Evolutionary conservation across 1,140 invertebrate species (phyloP), one percentile per base, ranked within the genome.

Genomic region (Lucilia cuprina): DNA sequence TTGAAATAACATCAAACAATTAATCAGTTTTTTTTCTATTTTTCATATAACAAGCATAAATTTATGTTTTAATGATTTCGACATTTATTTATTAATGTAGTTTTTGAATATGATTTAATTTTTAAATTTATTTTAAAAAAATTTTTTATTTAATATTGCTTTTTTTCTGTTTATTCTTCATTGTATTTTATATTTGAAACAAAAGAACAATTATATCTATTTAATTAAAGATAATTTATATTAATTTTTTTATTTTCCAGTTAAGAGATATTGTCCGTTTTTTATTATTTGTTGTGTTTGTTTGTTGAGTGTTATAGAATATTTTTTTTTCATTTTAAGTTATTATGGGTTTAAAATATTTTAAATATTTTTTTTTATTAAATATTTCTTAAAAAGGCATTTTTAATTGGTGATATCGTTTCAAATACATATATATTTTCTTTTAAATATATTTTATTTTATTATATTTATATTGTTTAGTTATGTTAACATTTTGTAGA

Each of bases 381-480:
- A 17, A 35, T 77, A 35, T 78, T 80, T 80, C n/a, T 80, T 80
- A 49, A 17, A 80, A 80, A 80, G 77, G 77, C 77, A 80, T 80
- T 80, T 80, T 50, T 21, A 80, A 80, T 80, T 80, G 77, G 77
- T 80, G 77, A 80, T 80, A 80, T 70, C 65, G 65, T 70, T 70
- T 70, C 65, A 70, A 70, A 70, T 70, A 70, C 21, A n/a, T n/a
- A n/a, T n/a, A n/a, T n/a, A n/a, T n/a, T 21, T 70, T 19, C 4
- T 70, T 21, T n/a, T 25, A n/a, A 10, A 60, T 60, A 17, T 60
- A n/a, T 60, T 60, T 60, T n/a, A 60, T 14, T 60, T 60, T 17
- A n/a, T 60, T 17, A 60, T 60, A 70, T 70, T 70, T 70, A 70
- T 70, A 70, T 70, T 70, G 65, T 70, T 21, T 70, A 25, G 65